Evolutionary conservation across 1,140 invertebrate species (phyloP).

Genomic region (Neocloeon triangulifer): DNA sequence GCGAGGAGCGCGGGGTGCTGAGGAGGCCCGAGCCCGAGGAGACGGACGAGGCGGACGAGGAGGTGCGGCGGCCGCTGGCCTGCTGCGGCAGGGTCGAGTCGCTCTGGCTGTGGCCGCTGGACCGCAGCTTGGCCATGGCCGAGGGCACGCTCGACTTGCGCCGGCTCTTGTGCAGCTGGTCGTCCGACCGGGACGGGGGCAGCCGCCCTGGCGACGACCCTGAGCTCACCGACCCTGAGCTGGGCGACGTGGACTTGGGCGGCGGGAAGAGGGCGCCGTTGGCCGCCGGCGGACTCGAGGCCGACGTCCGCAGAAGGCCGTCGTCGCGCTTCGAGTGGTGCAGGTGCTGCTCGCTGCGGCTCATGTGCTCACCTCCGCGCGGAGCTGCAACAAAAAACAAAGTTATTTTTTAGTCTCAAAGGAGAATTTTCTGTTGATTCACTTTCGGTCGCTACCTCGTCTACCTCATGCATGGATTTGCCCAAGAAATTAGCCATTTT

Average conservation of each 20-base stretch:
- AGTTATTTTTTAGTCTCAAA: no score
- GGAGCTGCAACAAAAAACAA: slow-evolving; percentile 18
- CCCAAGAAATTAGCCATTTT: no score
- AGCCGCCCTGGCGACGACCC: slow-evolving; percentile 18
- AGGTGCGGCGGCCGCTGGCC: no score
- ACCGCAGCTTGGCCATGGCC: background rate
- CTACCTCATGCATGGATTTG: no score
- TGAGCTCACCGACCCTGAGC: slow-evolving; percentile 1
- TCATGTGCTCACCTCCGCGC: slow-evolving; percentile 45
- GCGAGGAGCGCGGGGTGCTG: no score
- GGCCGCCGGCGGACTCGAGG: slow-evolving; percentile 13
- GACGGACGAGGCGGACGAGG: no score
- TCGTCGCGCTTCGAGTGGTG: slow-evolving; percentile 15
- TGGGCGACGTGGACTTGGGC: background rate
- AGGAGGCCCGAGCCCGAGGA: no score
- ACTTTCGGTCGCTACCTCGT: no score
- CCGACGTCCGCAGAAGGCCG: slow-evolving; percentile 16
- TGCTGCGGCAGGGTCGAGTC: slow-evolving; percentile 4
- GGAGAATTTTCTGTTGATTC: no score
- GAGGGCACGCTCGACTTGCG: slow-evolving; percentile 17
- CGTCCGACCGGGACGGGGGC: slow-evolving; percentile 52
- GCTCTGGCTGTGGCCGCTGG: slow-evolving; percentile 1
- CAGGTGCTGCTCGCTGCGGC: slow-evolving; percentile 62
- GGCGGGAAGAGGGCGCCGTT: slow-evolving; percentile 7
- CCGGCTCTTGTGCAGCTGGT: slow-evolving; percentile 33